These are phyloP conservation scores for Hypomesus transpacificus DNA, from an alignment of 2,113 vertebrate genomes.

Conservation along the genomic window DNA sequence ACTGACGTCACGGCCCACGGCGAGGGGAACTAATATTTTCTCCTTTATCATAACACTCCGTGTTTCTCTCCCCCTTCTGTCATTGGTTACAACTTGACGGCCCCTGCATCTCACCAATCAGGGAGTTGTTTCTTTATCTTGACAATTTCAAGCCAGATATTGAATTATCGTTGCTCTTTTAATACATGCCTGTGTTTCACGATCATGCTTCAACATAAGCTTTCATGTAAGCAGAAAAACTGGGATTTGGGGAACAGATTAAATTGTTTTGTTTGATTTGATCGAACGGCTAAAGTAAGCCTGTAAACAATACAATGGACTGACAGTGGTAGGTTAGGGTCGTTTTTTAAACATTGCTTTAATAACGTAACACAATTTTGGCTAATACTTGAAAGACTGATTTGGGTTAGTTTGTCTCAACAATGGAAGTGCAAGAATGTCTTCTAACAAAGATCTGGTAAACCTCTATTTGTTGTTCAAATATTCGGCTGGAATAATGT, in stretches of 20 bases:
- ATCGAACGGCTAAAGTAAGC: background rate
- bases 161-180: constrained; percentile 56
- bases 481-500: background rate
- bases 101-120: constrained; percentile 78
- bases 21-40: constrained; percentile 72
- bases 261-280: background rate
- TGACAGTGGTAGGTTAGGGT: background rate
- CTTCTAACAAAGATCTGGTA: background rate
- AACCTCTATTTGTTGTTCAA: background rate
- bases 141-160: constrained; percentile 58
- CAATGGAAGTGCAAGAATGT: background rate
- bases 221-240: constrained; percentile 5
- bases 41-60: constrained; percentile 78
- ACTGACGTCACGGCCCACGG: constrained; percentile 88
- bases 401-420: background rate
- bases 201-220: constrained; percentile 23
- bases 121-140: constrained; percentile 58
- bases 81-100: constrained; percentile 81
- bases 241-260: background rate
- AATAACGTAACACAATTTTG: background rate
- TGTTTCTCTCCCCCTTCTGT: constrained; percentile 32
- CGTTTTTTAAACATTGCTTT: background rate
- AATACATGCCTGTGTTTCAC: constrained; percentile 36
- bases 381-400: background rate
- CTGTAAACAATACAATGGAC: background rate